Base-by-base conservation (phyloP, 2,888 invertebrate genomes). In the Stramonita haemastoma region DNA sequence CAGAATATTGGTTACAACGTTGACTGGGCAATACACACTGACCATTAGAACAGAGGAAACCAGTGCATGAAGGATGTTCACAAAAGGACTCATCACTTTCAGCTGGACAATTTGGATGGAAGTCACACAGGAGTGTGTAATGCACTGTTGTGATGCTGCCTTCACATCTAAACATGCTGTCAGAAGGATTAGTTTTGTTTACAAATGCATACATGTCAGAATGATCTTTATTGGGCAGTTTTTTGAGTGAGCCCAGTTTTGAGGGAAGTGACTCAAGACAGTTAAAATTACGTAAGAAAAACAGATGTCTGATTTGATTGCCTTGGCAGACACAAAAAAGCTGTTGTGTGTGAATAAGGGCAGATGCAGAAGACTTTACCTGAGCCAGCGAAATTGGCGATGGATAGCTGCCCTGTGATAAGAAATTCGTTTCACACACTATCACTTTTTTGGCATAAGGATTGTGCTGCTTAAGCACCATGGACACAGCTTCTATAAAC, bases 11-110 rank as follows among this genome's bases (percentile, higher is more conserved):
- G 22, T 83, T 83, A 46, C 81, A 83, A 22, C 26, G 81, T 22
- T 83, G 81, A 26, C 36, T 83, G 81, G 6, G 22, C 26, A 46
- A 46, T 83, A 83, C 81, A 83, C 46, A n/a, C 81, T 83, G 81
- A 29, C 26, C 34, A 26, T 46, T 83, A 4, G 36, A 22, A 22
- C 81, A 83, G 4, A 8, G 81, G 22, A 46, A 83, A 26, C 46
- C 81, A 26, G 17, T 26, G 11, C 46, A 46, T 5, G 46, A n/a
- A 13, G 36, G 36, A 13, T 83, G 26, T 46, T 46, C 29, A 29
- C 84, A 85, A 29, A 85, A 85, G 6, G 84, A 85, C 57, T 85
- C 84, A 17, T 85, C 84, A 11, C 57, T 57, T 8, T 36, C 19
- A 57, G 57, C 84, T 57, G 29, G 84, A 36, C 84, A 85, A 57